These are phyloP conservation scores for Platycheirus rosarum DNA, from an alignment of 2,888 invertebrate species.

Conservation along the genomic window DNA sequence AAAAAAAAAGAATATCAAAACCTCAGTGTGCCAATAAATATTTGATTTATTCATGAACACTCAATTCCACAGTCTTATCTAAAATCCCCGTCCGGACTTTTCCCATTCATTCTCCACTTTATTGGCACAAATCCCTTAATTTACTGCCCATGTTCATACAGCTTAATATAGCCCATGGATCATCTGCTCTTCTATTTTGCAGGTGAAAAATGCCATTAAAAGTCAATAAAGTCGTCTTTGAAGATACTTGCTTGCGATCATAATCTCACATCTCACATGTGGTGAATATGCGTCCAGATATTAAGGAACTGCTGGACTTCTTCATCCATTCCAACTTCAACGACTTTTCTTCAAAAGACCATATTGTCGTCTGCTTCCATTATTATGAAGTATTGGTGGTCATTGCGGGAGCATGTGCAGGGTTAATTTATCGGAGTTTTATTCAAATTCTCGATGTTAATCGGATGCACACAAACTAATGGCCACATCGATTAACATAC, in stretches of 20 bases:
- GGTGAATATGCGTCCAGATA: not conserved
- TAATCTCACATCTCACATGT: conserved; percentile 42
- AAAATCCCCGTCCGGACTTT: conserved; percentile 44
- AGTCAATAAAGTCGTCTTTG: conserved; percentile 51
- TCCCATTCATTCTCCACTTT: conserved; percentile 57
- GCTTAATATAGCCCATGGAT: conserved; percentile 49
- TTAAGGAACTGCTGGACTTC: conserved; percentile 51
- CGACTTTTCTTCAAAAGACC: conserved; percentile 61
- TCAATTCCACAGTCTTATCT: conserved; percentile 39
- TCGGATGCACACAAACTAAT: conserved; percentile 71
- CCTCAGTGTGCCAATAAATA: conserved; percentile 43
- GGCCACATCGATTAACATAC: conserved; percentile 63
- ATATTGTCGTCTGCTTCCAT: conserved; percentile 30
- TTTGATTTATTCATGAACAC: conserved; percentile 60
- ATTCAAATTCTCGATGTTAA: conserved; percentile 66
- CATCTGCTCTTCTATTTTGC: conserved; percentile 67
- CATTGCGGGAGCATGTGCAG: conserved; percentile 27
- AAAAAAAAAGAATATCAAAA: conserved; percentile 5
- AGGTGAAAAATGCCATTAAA: conserved; percentile 69
- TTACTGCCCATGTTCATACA: conserved; percentile 42
- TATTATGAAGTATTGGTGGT: not conserved
- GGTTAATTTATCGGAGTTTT: conserved; percentile 66
- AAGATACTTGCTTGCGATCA: conserved; percentile 49
- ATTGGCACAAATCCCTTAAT: conserved; percentile 72
- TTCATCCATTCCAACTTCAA: conserved; percentile 73